Conservation (phyloP, 2,888 invertebrate genomes). For the Tenthredo amoena region DNA sequence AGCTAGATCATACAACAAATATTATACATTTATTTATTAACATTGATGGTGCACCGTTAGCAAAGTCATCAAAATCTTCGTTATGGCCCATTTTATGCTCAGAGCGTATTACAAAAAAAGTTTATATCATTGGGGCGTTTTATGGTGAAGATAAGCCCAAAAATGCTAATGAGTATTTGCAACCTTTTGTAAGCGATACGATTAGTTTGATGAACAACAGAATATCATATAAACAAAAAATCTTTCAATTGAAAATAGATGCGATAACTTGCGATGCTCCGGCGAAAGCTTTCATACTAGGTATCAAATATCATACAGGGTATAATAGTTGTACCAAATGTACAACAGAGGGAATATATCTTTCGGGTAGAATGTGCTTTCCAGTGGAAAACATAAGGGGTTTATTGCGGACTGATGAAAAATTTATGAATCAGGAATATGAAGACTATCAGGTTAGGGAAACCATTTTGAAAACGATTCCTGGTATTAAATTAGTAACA, state of each 20-base stretch:
- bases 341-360: not conserved
- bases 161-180: slow-evolving; percentile 13
- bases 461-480: not conserved
- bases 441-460: not conserved
- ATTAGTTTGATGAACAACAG: not conserved
- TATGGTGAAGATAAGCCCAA: not conserved
- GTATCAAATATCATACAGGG: not conserved
- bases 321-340: not conserved
- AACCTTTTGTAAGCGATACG: not conserved
- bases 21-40: not conserved
- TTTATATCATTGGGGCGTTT: slow-evolving; percentile 16
- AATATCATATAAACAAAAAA: not conserved
- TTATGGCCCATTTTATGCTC: slow-evolving; percentile 34
- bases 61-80: slow-evolving; percentile 27
- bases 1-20: not conserved
- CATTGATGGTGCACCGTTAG: slow-evolving; percentile 43
- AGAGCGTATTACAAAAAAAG: not conserved
- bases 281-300: not conserved
- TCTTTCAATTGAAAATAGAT: not conserved
- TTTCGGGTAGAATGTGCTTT: not conserved
- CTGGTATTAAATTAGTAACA: not conserved
- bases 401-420: not conserved
- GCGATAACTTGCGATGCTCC: not conserved
- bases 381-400: no score
- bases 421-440: not conserved